Percentiles rank a stretch among this genome's conserved stretches.
Conservation (phyloP, 2,113 vertebrate genomes). For the Pomatostomus ruficeps region DNA sequence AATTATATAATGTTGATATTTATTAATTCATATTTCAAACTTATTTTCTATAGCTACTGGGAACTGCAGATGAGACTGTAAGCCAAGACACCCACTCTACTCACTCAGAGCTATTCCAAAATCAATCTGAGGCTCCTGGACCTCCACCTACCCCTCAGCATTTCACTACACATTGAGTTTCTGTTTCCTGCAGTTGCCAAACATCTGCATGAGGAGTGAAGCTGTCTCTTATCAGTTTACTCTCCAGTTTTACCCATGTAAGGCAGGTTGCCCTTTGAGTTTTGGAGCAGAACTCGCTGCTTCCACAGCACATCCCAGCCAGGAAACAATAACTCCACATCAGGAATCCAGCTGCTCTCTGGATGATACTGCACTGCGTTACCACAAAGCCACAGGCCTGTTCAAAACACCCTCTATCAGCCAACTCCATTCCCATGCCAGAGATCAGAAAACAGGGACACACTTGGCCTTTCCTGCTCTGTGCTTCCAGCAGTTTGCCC, state of each 20-base stretch:
- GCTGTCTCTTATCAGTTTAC: background rate
- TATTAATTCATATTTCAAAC: background rate
- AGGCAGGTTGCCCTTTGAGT: background rate
- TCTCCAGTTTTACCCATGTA: background rate
- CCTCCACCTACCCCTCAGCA: background rate
- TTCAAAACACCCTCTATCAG: slow-evolving; percentile 3
- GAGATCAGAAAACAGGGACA: slow-evolving; percentile 26
- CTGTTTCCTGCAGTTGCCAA: background rate
- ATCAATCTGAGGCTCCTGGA: background rate
- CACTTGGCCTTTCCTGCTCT: background rate
- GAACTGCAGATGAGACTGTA: background rate
- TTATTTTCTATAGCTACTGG: background rate
- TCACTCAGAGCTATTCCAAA: background rate
- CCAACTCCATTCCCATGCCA: slow-evolving; percentile 9
- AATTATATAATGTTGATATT: background rate
- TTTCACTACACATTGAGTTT: background rate
- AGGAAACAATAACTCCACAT: slow-evolving; percentile 14
- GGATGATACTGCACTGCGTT: background rate
- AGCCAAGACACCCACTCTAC: background rate
- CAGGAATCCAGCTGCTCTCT: slow-evolving; percentile 36
- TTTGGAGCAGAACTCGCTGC: background rate
- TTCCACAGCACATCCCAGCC: background rate
- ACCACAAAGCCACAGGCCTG: slow-evolving; percentile 39
- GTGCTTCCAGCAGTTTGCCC: background rate
- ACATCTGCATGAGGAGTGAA: background rate